Evolutionary conservation across 2,888 invertebrate genomes (phyloP).

Genomic region (Epinotia demarniana): DNA sequence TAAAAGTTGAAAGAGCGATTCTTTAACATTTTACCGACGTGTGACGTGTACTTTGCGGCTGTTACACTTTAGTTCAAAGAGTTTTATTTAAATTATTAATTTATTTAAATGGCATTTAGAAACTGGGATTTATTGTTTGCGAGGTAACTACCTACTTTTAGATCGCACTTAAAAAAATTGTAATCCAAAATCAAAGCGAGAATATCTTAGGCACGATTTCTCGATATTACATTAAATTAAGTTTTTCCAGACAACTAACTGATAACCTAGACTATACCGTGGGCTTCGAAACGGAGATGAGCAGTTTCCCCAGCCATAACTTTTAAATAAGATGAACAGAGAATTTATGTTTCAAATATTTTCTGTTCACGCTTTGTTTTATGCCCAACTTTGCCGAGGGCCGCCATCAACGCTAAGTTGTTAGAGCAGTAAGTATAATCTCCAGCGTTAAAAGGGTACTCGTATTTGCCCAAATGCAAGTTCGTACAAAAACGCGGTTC

Average conservation of each 20-base stretch:
- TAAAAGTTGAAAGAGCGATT: no score
- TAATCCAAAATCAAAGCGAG: no score
- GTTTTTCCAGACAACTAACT: not conserved
- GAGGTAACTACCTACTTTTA: no score
- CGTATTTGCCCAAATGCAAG: not conserved
- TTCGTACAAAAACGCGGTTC: not conserved
- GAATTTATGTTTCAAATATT: slow-evolving; percentile 59
- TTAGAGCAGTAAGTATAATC: slow-evolving; percentile 2
- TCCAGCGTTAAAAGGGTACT: slow-evolving; percentile 7
- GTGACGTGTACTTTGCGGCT: no score
- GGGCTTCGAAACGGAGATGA: slow-evolving; percentile 50
- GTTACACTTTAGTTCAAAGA: no score
- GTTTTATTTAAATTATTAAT: no score
- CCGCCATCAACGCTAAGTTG: slow-evolving; percentile 15
- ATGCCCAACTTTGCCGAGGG: slow-evolving; percentile 47
- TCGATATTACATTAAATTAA: not conserved
- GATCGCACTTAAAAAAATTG: no score
- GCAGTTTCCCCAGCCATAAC: slow-evolving; percentile 56
- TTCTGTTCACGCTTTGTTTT: slow-evolving; percentile 56
- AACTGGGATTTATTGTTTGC: no score
- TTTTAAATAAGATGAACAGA: slow-evolving; percentile 68
- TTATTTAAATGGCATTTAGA: no score
- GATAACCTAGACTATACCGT: slow-evolving; percentile 4
- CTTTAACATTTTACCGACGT: no score
- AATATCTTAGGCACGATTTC: not conserved